Base-by-base conservation (phyloP, 2,888 invertebrate species). In the Sarcophaga caerulescens region DNA sequence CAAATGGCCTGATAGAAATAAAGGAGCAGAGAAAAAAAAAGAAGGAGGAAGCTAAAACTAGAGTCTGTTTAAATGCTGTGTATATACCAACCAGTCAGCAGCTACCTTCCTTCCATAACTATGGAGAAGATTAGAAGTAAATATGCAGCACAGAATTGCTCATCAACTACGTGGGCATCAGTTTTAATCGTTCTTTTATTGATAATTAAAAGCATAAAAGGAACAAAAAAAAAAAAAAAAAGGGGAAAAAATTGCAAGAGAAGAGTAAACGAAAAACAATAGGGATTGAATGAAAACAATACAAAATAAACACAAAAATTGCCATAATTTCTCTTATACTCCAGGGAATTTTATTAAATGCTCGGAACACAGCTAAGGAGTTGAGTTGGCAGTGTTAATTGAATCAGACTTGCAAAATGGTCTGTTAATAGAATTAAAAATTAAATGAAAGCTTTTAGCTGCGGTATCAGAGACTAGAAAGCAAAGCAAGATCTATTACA, bases 101-200 rank as follows among this genome's bases (percentile, higher is more conserved):
- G 35, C 2, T 35, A 35, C 35, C 35, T 35, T 35, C 35, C 35
- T 35, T 8, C 35, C 25, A 65, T 14, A 17, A 6, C 25, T 57
- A 65, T 35, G 10, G 17, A 52, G 17, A 52, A 52, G 17, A 52
- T 12, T 8, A 65, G 25, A 65, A 75, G 23, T 52, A 78, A 78
- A 74, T 71, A 77, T 71, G 73, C 73, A 77, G 35, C 17, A 52
- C 10, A 70, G 47, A 35, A 86, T 62, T 86, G 84, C 74, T 84
- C 86, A 81, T 84, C 86, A 86, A 78, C 71, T 84, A 84, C 86
- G 81, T 84, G 86, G 86, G 81, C 81, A 84, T 81, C 83, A 69
- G 52, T 81, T 84, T 86, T 86, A 86, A 86, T 86, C 85, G 85
- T 78, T 86, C 81, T 81, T 83, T 84, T 84, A 86, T 86, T 84